Base-by-base conservation (phyloP, 2,888 invertebrate species). In the Agrochola macilenta region DNA sequence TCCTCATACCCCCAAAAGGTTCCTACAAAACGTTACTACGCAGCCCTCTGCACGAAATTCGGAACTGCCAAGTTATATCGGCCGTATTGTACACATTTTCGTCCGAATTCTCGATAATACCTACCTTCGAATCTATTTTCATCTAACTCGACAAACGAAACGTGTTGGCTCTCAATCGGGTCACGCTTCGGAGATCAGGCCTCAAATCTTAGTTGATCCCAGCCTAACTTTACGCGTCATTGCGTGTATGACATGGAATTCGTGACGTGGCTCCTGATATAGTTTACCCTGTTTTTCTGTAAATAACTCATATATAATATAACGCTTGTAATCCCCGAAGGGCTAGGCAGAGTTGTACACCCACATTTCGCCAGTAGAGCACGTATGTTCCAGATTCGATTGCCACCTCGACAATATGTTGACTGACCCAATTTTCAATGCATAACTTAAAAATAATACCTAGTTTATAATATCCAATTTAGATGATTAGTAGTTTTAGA, bases 121-220 rank as follows among this genome's bases (percentile, higher is more conserved):
- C 58, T 35, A 75, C 76, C 58, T 60, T 54, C 5, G 35, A 70
- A 73, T 81, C 58, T 68, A 76, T 83, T 66, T 80, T 72, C 69
- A 72, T 80, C 23, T 64, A 61, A 66, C 20, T 68, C 39, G 23
- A 35, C 35, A 52, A 64, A 64, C 26, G 60, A 54, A 17, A 49
- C 61, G 43, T 74, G 52, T 76, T 68, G 39, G 61, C 63, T 74
- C 54, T 74, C 64, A 81, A 78, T 74, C 75, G 43, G 43, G 71
- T 82, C 83, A 86, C 78, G 87, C 74, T 46, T 72, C 69, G 35
- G 23, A 69, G 76, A 76, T 74, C 78, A 80, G 63, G 76, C 43
- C 75, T 60, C 80, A 80, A 80, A 85, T 87, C 76, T 78, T 46
- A 58, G 68, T 66, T 78, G 78, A 87, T 85, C 82, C 64, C 52